Evolutionary conservation across 1,140 invertebrate species (phyloP), one percentile per base, ranked within the genome.

Genomic region (Eumaeus atala): DNA sequence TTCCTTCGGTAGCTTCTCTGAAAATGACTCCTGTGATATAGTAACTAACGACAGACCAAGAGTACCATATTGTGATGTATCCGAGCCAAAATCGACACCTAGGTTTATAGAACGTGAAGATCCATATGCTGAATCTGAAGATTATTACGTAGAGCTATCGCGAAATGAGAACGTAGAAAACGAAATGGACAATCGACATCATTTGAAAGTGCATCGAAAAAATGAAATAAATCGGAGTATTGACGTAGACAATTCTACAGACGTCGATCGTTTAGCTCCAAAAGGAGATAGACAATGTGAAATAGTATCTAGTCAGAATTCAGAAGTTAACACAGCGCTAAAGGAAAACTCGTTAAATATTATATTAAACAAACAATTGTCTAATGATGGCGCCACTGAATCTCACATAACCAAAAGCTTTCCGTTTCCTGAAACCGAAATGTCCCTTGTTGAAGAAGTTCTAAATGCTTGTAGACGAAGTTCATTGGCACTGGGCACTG

Each of bases 401-500:
- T 51, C 61, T 34, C 52, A 54, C 54, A 51, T 84, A 34, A 67
- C 66, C 11, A 87, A 87, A 66, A 87, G 73, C 55, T 79, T 84
- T 62, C 68, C 74, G 2, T 78, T 70, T 49, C 42, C 73, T 1
- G 80, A 87, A 54, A 69, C 67, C 6, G 84, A 87, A 50, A 72
- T 80, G 21, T 84, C 86, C 16, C 71, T 87, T 54, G 76, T 85
- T 3, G 85, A 87, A 37, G 85, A 87, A 59, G 77, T 86, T n/a
- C 54, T 87, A 16, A 81, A 63, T 62, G 79, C 79, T 59, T 87
- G 84, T 62, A 75, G 82, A 56, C 69, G 79, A 58, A 81, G 79
- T 72, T 61, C 84, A 65, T 67, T 83, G 64, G 72, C 79, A 82
- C 52, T 89, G 65, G 70, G 82, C 16, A 90, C 91, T 1, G 92